Evolutionary conservation across 53 echinoderm and acorn worm species (phyloP), one percentile per base, ranked within the genome.

Genomic region (Luidia sarsii): DNA sequence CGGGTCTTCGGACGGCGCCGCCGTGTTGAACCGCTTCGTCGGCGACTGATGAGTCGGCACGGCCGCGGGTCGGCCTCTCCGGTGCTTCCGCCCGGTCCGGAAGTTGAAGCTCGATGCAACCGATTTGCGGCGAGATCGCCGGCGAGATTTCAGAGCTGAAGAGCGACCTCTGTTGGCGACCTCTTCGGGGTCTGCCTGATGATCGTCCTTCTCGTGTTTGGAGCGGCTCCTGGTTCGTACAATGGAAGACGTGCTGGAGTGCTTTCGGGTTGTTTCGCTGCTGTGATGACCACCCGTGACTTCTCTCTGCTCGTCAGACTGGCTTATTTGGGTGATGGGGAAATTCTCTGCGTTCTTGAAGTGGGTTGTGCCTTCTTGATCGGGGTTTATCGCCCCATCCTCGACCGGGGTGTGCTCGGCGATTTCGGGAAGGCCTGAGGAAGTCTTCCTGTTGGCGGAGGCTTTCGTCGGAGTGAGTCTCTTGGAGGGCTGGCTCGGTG

Each of bases 1-100:
- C 30, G 91, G 83, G 50, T 94, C 94, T 5, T 64, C 80, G 32
- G 75, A 77, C 4, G 74, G 74, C 34, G 33, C 57, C 28, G 57
- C n/a, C 14, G 57, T 39, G 35, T 56, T 74, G 57, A 57, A 57
- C 39, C 28, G 74, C 20, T n/a, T 52, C 10, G 53, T 14, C 19
- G 35, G 14, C 6, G 71, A 54, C 0, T 36, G 32, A n/a, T n/a
- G n/a, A n/a, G n/a, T n/a, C n/a, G n/a, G n/a, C 41, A 6, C 41
- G 11, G 41, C 41, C 11, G 41, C 41, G 6, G 41, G 41, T 10
- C 56, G 57, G 18, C n/a, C 39, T 24, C 29, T 74, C 8, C 74
- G 74, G 4, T 39, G 56, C 23, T 25, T 39, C 39, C 38, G n/a
- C 41, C 39, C 51, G 27, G 11, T 56, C 9, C 32, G 36, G 27